These are phyloP conservation scores for Palloptera scutellata DNA, from an alignment of 2,888 invertebrate genomes.

Conservation along the genomic window DNA sequence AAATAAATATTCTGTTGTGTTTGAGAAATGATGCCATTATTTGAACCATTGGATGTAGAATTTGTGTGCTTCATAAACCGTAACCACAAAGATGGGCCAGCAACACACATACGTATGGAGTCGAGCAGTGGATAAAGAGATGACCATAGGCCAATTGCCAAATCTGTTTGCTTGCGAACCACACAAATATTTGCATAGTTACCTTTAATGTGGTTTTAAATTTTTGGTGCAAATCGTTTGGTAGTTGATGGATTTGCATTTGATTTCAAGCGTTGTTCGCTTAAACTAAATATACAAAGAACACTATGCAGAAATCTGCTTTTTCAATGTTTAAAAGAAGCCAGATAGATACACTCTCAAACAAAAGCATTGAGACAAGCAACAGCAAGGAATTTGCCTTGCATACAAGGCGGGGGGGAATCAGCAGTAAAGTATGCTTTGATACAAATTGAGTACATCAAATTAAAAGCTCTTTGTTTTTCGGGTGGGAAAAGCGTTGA, in stretches of 20 bases:
- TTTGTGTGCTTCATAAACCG: no score
- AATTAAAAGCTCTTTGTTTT: no score
- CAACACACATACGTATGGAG: background rate
- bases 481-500: constrained; percentile 28
- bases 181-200: constrained; percentile 62
- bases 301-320: background rate
- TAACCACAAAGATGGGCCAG: no score
- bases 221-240: constrained; percentile 28
- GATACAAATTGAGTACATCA: no score
- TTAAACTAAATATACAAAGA: background rate
- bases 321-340: background rate
- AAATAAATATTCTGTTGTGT: no score
- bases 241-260: constrained; percentile 7
- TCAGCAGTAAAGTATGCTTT: no score
- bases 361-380: no score
- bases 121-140: constrained; percentile 26
- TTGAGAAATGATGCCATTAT: no score
- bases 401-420: no score
- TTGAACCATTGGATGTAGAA: no score
- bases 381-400: no score
- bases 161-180: constrained; percentile 36
- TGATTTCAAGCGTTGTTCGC: constrained; percentile 10
- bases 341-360: background rate
- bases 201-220: constrained; percentile 59
- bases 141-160: background rate